These are phyloP conservation scores for Trichopria drosophilae DNA, from an alignment of 2,888 invertebrate species.

Conservation along the genomic window DNA sequence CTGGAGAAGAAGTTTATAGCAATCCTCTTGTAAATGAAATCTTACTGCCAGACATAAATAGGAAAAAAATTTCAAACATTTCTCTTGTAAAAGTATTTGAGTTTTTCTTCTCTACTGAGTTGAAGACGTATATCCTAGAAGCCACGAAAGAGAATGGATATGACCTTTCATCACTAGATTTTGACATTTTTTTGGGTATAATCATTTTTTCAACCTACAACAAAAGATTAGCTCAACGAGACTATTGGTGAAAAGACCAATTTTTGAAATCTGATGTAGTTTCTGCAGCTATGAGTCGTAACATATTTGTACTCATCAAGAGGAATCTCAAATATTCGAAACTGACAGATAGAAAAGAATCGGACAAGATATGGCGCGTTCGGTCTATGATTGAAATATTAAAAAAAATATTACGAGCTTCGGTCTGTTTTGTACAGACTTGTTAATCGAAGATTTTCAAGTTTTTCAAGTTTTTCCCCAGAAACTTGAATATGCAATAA, in stretches of 20 bases:
- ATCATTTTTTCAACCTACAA: slow-evolving; percentile 15
- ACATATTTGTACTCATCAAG: slow-evolving; percentile 12
- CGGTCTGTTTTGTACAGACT: too few relatives aligned
- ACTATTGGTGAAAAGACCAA: slow-evolving; percentile 12
- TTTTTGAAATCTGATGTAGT: slow-evolving; percentile 10
- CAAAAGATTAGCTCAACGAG: slow-evolving; percentile 15
- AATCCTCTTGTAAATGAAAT: slow-evolving; percentile 13
- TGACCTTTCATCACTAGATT: neutral
- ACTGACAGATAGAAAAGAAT: slow-evolving; percentile 1
- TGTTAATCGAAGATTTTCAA: too few relatives aligned
- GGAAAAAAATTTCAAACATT: slow-evolving; percentile 13
- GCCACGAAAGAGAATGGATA: slow-evolving; percentile 1
- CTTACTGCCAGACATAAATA: slow-evolving; percentile 6
- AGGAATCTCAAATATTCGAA: slow-evolving; percentile 9
- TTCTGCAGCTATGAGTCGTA: slow-evolving; percentile 3
- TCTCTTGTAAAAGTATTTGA: slow-evolving; percentile 13
- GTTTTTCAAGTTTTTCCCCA: too few relatives aligned
- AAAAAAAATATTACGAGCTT: too few relatives aligned
- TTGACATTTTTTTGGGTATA: slow-evolving; percentile 2
- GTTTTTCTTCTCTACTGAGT: slow-evolving; percentile 8
- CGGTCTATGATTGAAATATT: slow-evolving; percentile 10
- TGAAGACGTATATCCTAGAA: slow-evolving; percentile 8
- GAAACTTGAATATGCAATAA: too few relatives aligned
- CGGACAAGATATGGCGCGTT: slow-evolving; percentile 6
- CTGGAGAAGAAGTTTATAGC: slow-evolving; percentile 9